phyloP scores from a whole-genome alignment of 1,140 invertebrate genomes.

The Drosophila paulistorum region DNA sequence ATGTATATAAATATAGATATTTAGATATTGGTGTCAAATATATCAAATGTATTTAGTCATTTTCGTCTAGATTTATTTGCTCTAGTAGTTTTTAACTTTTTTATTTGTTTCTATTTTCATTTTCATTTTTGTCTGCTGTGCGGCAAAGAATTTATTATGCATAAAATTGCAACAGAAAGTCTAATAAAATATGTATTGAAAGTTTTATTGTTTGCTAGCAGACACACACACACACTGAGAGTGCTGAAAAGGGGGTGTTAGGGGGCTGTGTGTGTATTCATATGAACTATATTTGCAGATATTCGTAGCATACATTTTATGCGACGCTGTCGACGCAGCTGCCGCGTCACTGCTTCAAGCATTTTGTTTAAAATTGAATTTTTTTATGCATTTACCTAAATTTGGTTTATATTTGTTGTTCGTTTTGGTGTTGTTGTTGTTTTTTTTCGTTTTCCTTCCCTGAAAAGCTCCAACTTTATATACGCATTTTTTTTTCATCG shows the following conservation, averaged over 20 bases:
- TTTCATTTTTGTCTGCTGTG: conserved; percentile 25
- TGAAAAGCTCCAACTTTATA: conserved; percentile 44
- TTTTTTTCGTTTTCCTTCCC: neutral
- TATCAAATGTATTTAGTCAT: conserved; percentile 7
- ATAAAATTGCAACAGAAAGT: conserved; percentile 70
- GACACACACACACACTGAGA: neutral
- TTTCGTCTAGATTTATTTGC: conserved; percentile 24
- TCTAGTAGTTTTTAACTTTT: neutral
- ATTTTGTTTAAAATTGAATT: conserved; percentile 68
- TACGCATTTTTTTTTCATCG: conserved; percentile 34
- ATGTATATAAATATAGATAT: neutral
- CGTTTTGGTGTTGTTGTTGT: conserved; percentile 39
- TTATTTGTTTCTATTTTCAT: neutral
- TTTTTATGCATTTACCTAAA: conserved; percentile 71
- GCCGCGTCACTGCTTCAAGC: conserved; percentile 41
- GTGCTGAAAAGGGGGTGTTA: neutral
- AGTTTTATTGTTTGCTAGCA: conserved; percentile 67
- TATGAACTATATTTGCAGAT: conserved; percentile 51
- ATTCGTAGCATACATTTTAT: conserved; percentile 44
- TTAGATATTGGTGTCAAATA: neutral
- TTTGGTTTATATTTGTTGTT: conserved; percentile 30
- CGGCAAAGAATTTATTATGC: conserved; percentile 66
- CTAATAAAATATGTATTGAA: conserved; percentile 77
- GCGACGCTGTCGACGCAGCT: conserved; percentile 35
- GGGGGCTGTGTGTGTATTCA: neutral